phyloP scores from a whole-genome alignment of 1,140 invertebrate species.

The Drosophila pectinifera region DNA sequence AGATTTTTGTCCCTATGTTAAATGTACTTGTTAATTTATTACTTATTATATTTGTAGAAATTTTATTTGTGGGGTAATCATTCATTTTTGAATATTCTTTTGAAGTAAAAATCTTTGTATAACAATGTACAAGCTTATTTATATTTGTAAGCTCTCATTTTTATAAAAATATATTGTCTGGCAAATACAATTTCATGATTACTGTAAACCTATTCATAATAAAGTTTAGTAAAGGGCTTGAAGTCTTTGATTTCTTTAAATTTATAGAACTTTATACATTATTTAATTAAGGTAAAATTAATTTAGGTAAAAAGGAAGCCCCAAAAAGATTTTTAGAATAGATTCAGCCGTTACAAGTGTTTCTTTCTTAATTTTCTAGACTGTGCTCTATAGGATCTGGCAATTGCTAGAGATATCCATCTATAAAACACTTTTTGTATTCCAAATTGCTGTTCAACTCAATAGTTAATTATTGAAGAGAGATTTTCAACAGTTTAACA shows the following conservation, averaged over 20 bases:
- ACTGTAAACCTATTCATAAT: too few relatives aligned
- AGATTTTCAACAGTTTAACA: constrained; percentile 52
- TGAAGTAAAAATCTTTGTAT: too few relatives aligned
- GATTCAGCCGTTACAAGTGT: neutral
- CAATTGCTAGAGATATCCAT: constrained; percentile 34
- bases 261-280: too few relatives aligned
- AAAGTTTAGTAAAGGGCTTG: too few relatives aligned
- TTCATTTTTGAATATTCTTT: neutral
- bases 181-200: too few relatives aligned
- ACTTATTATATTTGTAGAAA: neutral
- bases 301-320: neutral
- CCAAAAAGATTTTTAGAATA: neutral
- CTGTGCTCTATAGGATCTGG: neutral
- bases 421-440: constrained; percentile 1
- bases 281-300: neutral
- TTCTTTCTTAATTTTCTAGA: neutral
- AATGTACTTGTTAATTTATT: neutral
- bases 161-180: too few relatives aligned
- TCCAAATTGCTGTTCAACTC: constrained; percentile 27
- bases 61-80: neutral
- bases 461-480: constrained; percentile 45
- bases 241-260: too few relatives aligned
- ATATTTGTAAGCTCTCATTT: neutral
- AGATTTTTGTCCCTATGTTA: neutral
- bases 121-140: too few relatives aligned